Base-by-base conservation (phyloP, 2,888 invertebrate genomes). In the Nebria salina region DNA sequence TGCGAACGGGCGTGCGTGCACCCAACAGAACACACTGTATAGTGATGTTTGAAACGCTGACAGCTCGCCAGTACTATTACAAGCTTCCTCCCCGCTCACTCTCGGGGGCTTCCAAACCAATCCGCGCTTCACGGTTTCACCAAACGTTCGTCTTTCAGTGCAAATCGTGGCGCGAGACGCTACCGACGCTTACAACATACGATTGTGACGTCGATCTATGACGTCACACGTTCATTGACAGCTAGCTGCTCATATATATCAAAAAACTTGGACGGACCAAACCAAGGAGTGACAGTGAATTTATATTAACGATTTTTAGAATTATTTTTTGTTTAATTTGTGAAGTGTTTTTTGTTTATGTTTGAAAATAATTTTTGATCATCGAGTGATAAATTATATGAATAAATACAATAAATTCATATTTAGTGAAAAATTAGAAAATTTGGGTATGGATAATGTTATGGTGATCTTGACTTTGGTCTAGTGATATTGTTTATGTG, bases 31-130 rank as follows among this genome's bases (percentile, higher is more conserved):
- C 66, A 66, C 86, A 87, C 54, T 70, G 73, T 87, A 85, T 86
- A 88, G 88, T 89, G 89, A 89, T 89, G 89, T 89, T 89, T 89
- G 89, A 88, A 89, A 88, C 88, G 89, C 89, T 89, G 89, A 89
- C 89, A 89, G 88, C 88, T 88, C 88, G 88, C 88, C 88, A 88
- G 88, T 87, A 88, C 88, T 89, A 88, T 89, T 88, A 88, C 86
- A 87, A 87, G 86, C 86, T 86, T 86, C 73, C 86, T 87, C 88
- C 86, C 87, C 73, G 42, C 42, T 9, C 34, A 87, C 88, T 88
- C 87, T 85, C 86, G 84, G 86, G 86, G 87, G 87, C 85, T 87
- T 87, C 88, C 87, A 87, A 88, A 88, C 88, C 87, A 88, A 87
- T 85, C 87, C 87, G 86, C 86, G 87, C 85, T 86, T 86, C 86